phyloP scores from a whole-genome alignment of 64 coral and sea anemone genomes.

The Pachyseris speciosa region DNA sequence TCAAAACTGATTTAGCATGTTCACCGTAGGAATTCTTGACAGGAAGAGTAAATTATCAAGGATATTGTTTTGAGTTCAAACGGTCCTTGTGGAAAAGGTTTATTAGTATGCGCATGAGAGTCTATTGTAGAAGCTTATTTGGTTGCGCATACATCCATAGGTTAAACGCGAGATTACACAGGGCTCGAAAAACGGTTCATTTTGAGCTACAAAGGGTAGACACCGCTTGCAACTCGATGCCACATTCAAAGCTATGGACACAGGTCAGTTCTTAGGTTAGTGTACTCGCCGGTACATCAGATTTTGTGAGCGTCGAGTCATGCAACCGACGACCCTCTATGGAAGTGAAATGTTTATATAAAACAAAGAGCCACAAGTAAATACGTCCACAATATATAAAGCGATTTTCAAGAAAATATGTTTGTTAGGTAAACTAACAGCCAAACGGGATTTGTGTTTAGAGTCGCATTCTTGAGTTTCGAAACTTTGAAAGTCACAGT shows the following conservation, averaged over 20 bases:
- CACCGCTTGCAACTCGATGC: background rate
- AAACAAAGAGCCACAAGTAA: constrained; percentile 50
- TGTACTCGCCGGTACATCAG: background rate
- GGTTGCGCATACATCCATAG: background rate
- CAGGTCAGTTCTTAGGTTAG: background rate
- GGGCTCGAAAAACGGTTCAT: background rate
- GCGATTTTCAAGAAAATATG: constrained; percentile 58
- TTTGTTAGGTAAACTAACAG: constrained; percentile 42
- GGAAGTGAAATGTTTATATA: constrained; percentile 61
- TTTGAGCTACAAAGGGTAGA: background rate
- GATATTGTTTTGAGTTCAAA: background rate
- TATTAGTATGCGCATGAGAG: background rate
- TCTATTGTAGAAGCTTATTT: background rate
- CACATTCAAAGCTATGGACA: background rate
- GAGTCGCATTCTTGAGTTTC: constrained; percentile 44
- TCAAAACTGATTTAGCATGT: constrained; percentile 28
- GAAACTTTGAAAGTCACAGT: background rate
- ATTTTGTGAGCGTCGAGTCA: constrained; percentile 14
- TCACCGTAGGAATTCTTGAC: background rate
- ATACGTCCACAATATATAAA: constrained; percentile 51
- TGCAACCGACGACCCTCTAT: constrained; percentile 8
- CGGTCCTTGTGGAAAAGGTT: background rate
- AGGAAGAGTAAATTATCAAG: too few relatives aligned
- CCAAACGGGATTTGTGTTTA: background rate
- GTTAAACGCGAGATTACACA: background rate